Percentiles rank a stretch among this genome's conserved stretches.
These are phyloP conservation scores for Celastrina argiolus DNA, from an alignment of 2,888 invertebrate genomes.

Conservation along the genomic window DNA sequence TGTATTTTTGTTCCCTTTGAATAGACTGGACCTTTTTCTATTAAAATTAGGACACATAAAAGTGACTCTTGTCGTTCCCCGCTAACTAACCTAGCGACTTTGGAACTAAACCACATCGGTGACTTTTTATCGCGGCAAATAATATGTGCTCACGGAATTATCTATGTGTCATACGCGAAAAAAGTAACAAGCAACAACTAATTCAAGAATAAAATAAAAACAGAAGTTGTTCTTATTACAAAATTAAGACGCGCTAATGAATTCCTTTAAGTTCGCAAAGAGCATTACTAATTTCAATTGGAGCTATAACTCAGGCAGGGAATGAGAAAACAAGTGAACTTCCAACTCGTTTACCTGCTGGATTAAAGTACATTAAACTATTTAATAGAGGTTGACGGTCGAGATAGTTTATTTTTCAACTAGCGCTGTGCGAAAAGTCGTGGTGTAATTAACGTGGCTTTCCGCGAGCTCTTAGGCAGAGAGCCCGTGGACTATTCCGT, in stretches of 20 bases:
- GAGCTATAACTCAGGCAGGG: constrained; percentile 33
- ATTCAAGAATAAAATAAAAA: not conserved
- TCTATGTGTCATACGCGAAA: too few species aligned
- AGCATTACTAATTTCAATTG: constrained; percentile 32
- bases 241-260: constrained; percentile 24
- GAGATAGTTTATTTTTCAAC: constrained; percentile 52
- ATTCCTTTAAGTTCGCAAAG: constrained; percentile 21
- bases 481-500: not conserved
- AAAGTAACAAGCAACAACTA: not conserved
- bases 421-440: constrained; percentile 48
- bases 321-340: constrained; percentile 37
- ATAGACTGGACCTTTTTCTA: too few species aligned
- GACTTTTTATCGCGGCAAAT: too few species aligned
- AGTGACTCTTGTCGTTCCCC: too few species aligned
- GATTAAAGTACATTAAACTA: constrained; percentile 46
- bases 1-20: too few species aligned
- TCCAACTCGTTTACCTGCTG: constrained; percentile 37
- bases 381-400: constrained; percentile 36
- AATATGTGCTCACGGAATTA: too few species aligned
- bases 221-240: constrained; percentile 16
- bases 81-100: too few species aligned
- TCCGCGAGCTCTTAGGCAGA: constrained; percentile 33
- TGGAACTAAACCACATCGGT: too few species aligned
- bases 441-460: constrained; percentile 57
- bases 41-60: too few species aligned